Conservation (phyloP, 2,888 invertebrate genomes). For the Patella pellucida region DNA sequence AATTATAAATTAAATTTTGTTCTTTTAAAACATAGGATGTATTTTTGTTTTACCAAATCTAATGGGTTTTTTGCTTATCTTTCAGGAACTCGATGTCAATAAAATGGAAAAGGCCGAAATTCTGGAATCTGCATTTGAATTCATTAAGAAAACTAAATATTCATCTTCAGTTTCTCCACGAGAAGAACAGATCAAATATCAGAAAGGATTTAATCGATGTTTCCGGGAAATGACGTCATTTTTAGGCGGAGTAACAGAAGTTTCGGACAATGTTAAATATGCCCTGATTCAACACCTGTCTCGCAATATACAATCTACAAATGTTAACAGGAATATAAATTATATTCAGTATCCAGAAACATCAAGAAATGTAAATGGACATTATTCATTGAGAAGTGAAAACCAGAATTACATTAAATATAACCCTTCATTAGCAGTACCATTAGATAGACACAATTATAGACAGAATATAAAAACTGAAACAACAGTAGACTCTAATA, state of each 20-base stretch:
- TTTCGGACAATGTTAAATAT: not conserved
- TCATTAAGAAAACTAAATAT: not conserved
- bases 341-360: not conserved
- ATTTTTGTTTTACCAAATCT: too few relatives aligned
- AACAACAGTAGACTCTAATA: not conserved
- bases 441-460: not conserved
- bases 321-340: not conserved
- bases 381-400: not conserved
- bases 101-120: not conserved
- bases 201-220: not conserved
- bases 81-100: not conserved
- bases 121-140: conserved; percentile 1
- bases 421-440: not conserved
- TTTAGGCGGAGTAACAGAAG: not conserved
- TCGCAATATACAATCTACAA: not conserved
- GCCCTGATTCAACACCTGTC: not conserved
- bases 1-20: too few relatives aligned
- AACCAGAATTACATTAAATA: not conserved
- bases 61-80: too few relatives aligned
- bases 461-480: too few relatives aligned
- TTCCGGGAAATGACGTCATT: not conserved
- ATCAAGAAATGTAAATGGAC: not conserved
- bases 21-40: too few relatives aligned
- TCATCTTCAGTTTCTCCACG: not conserved
- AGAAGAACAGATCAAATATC: not conserved